Conservation (phyloP, 2,113 vertebrate species). For the Scalopus aquaticus region DNA sequence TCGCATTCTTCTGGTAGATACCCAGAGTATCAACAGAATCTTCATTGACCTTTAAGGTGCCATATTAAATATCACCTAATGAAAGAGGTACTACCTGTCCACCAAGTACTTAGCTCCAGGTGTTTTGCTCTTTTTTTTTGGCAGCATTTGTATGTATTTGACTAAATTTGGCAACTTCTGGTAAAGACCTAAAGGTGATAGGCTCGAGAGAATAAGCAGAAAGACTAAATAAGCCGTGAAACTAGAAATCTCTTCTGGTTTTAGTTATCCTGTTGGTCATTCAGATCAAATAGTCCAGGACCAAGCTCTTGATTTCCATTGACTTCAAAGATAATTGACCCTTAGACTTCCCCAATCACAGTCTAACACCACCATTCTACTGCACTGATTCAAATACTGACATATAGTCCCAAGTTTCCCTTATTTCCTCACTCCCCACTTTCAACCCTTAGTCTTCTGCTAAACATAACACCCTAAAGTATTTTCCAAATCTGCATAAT, state of each 20-base stretch:
- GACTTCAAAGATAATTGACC: not conserved
- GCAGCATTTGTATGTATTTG: not conserved
- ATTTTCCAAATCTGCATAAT: not conserved
- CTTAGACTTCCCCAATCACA: not conserved
- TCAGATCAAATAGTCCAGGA: not conserved
- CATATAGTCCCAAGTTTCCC: not conserved
- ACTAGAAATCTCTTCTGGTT: not conserved
- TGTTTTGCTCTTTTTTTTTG: not conserved
- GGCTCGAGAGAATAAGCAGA: not conserved
- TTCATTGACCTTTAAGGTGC: not conserved
- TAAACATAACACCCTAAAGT: not conserved
- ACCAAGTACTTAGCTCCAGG: too few species aligned
- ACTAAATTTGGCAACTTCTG: not conserved
- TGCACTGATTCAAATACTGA: not conserved
- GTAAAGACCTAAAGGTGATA: not conserved
- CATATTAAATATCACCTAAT: not conserved
- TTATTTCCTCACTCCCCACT: not conserved
- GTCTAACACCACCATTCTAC: not conserved
- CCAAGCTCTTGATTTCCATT: not conserved
- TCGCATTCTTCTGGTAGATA: too few species aligned
- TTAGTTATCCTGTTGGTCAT: not conserved
- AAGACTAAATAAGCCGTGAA: not conserved
- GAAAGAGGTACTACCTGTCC: not conserved
- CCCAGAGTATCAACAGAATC: too few species aligned
- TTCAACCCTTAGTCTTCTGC: not conserved